A percentile compares a stretch with the other conserved stretches of the same genome.
Conservation (phyloP, 1,140 invertebrate genomes). For the Oreohelix idahoensis region DNA sequence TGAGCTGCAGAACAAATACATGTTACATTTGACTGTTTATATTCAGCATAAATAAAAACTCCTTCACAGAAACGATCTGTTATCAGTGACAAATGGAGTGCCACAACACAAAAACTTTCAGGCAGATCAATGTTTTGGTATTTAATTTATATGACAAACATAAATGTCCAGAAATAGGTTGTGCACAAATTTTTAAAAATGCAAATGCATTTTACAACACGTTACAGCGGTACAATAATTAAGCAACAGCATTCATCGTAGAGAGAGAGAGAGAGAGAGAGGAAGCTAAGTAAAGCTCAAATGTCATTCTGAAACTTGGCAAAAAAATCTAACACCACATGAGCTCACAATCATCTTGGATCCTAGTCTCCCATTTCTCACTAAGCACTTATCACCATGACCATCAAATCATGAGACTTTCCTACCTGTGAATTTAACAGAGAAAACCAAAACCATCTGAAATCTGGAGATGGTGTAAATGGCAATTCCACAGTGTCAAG, state of each 20-base stretch:
- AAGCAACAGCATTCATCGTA: neutral
- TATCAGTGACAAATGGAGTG: neutral
- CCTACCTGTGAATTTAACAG: neutral
- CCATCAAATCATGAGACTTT: neutral
- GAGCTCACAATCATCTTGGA: too few species aligned
- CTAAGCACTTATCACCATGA: neutral
- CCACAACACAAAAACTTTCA: neutral
- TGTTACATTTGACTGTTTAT: neutral
- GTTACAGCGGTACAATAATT: neutral
- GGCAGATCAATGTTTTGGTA: neutral
- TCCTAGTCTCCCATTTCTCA: neutral
- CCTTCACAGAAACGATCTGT: neutral
- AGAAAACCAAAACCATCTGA: neutral
- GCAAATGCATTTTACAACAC: neutral
- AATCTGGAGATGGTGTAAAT: neutral
- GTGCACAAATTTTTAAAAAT: neutral
- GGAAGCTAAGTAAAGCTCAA: too few species aligned
- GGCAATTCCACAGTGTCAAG: neutral
- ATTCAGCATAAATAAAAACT: neutral
- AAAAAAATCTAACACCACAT: too few species aligned
- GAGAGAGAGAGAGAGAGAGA: too few species aligned
- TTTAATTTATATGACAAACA: neutral
- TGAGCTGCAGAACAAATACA: constrained; percentile 1
- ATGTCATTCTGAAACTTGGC: too few species aligned
- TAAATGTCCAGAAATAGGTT: neutral